Evolutionary conservation across 1,140 invertebrate species (phyloP).

Genomic region (Dermatophagoides farinae): DNA sequence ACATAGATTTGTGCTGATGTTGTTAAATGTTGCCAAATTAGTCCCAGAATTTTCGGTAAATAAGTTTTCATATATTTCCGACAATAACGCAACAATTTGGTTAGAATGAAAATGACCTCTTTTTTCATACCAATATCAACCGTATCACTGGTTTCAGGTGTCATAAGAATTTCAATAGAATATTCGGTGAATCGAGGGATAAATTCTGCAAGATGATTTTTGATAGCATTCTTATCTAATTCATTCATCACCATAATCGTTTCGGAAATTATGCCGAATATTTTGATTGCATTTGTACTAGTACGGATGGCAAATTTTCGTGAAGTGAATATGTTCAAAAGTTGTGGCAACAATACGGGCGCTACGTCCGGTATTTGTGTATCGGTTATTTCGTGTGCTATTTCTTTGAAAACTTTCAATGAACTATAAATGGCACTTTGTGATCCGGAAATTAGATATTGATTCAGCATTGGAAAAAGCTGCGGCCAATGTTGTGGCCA

Average conservation of each 20-base stretch:
- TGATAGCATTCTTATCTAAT: constrained; percentile 30
- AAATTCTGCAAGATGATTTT: constrained; percentile 28
- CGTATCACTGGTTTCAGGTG: constrained; percentile 27
- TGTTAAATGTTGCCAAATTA: constrained; percentile 47
- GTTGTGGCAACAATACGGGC: constrained; percentile 50
- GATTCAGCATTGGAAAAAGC: constrained; percentile 46
- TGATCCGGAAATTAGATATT: constrained; percentile 29
- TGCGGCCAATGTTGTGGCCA: constrained; percentile 57
- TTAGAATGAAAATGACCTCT: constrained; percentile 36
- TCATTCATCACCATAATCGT: constrained; percentile 36
- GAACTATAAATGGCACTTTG: constrained; percentile 45
- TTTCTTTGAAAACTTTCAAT: constrained; percentile 50
- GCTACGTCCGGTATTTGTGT: constrained; percentile 45
- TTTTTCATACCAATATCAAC: constrained; percentile 44
- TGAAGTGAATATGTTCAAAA: constrained; percentile 45
- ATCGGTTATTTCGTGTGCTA: constrained; percentile 45
- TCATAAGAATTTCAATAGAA: constrained; percentile 39
- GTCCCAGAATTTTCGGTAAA: constrained; percentile 41
- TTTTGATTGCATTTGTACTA: constrained; percentile 40
- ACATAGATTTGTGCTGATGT: constrained; percentile 44
- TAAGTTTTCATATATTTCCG: constrained; percentile 42
- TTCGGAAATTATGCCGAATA: constrained; percentile 39
- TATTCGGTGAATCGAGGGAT: constrained; percentile 48
- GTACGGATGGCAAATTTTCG: constrained; percentile 38
- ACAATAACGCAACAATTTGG: constrained; percentile 12